These are phyloP conservation scores for Pyrocephalus nanus DNA, from an alignment of 2,797 vertebrate genomes.

Conservation along the genomic window DNA sequence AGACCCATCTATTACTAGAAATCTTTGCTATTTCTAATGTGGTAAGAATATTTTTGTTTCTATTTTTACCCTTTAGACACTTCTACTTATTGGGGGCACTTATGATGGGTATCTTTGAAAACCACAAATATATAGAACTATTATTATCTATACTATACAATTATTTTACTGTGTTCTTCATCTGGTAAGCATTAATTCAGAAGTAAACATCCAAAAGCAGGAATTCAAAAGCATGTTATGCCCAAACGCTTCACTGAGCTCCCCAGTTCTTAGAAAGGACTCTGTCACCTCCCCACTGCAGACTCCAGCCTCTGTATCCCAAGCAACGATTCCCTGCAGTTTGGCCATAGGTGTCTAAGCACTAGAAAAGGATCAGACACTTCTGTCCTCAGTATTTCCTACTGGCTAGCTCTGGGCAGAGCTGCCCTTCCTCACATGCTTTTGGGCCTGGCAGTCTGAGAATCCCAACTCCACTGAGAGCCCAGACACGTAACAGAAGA, in stretches of 20 bases:
- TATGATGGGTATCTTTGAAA: not conserved
- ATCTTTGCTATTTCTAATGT: not conserved
- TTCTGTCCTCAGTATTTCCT: not conserved
- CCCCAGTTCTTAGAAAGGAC: not conserved
- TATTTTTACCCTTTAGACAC: not conserved
- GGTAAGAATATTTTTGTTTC: not conserved
- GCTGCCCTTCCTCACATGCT: not conserved
- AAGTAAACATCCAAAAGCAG: not conserved
- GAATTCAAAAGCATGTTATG: not conserved
- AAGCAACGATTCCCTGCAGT: not conserved
- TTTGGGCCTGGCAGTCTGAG: not conserved
- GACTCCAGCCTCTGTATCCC: not conserved
- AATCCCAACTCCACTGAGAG: not conserved
- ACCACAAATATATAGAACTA: not conserved
- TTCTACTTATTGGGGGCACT: not conserved
- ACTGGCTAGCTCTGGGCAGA: not conserved
- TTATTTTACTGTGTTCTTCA: not conserved
- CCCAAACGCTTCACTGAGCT: not conserved
- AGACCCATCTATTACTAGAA: not conserved
- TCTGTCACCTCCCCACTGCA: not conserved
- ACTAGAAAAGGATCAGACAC: not conserved
- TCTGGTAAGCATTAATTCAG: not conserved
- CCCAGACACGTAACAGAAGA: not conserved
- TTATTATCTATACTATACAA: not conserved
- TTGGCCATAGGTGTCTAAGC: not conserved